Base-by-base conservation (phyloP, 2,888 invertebrate species). In the Dasypogon diadema region DNA sequence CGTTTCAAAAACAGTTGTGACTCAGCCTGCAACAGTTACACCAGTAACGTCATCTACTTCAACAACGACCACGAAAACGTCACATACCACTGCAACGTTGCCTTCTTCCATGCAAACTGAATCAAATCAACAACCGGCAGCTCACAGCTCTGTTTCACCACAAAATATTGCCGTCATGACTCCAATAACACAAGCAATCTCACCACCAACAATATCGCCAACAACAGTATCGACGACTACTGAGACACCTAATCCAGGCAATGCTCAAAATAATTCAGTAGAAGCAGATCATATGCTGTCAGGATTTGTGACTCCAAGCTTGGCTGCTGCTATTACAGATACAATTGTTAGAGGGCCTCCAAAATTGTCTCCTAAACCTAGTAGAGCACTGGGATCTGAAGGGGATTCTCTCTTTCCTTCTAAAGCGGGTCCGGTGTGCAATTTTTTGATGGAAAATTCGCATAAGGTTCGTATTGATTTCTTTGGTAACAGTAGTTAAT, bases 381-480 rank as follows among this genome's bases (percentile, higher is more conserved):
- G 84, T 2, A 87, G 88, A 8, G 85, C 88, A 2, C 80, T 88
- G 16, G 86, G 85, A 73, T 84, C 85, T 0, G 82, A 84, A 65
- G 87, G 87, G 10, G 80, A 80, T n/a, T 80, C 87, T 54, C 87
- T 88, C 77, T 80, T 87, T 74, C 88, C 89, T 0, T 86, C 88
- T 34, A 84, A 87, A 16, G 89, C 89, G 1, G 91, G 91, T 0
- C 89, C 90, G 0, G 83, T 89, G 72, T 88, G 89, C 1, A 87
- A 88, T 55, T 88, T 87, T 78, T 85, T 91, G 34, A 88, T 89
- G 80, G 89, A 89, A 79, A 89, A 88, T 81, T 89, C 91, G 1
- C 87, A 88, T 78, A 91, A 90, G 88, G 91, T n/a, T n/a, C n/a
- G n/a, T n/a, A n/a, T n/a, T n/a, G n/a, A n/a, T n/a, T n/a, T n/a